Conservation (phyloP, 2,113 vertebrate genomes). For the Sander lucioperca region DNA sequence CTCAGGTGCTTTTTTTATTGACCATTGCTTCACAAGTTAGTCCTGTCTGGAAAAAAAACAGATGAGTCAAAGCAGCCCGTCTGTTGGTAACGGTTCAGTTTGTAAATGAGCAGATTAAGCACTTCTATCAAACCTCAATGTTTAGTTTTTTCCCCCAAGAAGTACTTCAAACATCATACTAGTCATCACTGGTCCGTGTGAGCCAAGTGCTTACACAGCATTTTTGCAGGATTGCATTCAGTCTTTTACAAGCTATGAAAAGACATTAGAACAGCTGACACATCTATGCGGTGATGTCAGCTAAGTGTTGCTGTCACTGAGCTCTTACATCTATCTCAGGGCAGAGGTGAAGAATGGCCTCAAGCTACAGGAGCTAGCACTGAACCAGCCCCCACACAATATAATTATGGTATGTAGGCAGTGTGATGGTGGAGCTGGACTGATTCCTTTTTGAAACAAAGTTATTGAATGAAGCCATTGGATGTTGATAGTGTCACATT, state of each 20-base stretch:
- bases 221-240: conserved; percentile 49
- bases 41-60: conserved; percentile 56
- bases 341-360: conserved; percentile 68
- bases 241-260: conserved; percentile 58
- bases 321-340: conserved; percentile 67
- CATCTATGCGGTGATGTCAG: conserved; percentile 58
- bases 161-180: conserved; percentile 32
- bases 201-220: conserved; percentile 54
- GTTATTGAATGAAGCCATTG: conserved; percentile 55
- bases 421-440: not conserved
- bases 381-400: conserved; percentile 21
- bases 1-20: conserved; percentile 56
- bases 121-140: conserved; percentile 38
- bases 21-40: conserved; percentile 38
- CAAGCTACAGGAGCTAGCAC: conserved; percentile 15
- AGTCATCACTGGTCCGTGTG: conserved; percentile 30
- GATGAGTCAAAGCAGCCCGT: conserved; percentile 58
- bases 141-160: conserved; percentile 25
- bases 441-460: conserved; percentile 21
- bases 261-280: conserved; percentile 67
- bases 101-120: conserved; percentile 27
- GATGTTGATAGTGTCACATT: conserved; percentile 66
- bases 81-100: conserved; percentile 33
- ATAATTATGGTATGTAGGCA: not conserved
- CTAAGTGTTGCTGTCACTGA: conserved; percentile 67